Evolutionary conservation across 92 coral and sea anemone genomes (phyloP), one percentile per base, ranked within the genome.

Genomic region (Epizoanthus scotinus): DNA sequence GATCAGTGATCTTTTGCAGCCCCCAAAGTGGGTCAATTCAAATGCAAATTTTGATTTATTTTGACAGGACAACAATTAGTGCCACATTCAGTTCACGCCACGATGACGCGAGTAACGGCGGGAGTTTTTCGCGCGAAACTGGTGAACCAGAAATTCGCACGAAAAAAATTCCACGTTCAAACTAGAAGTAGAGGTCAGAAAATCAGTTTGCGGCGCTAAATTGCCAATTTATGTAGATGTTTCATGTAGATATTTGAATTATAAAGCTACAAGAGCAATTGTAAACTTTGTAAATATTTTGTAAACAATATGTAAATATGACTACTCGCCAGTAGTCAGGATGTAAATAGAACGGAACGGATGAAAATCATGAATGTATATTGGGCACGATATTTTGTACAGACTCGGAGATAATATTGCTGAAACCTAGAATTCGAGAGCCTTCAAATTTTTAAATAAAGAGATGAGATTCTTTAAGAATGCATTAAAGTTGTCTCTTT

Each of bases 51-150:
- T 36, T 38, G 57, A 60, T 28, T 49, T 38, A 36, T 59, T 38
- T 58, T 59, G 56, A 63, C 81, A 59, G 81, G 57, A 54, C n/a
- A 75, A 53, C 66, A 61, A 40, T 65, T 31, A 50, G 17, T 28
- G 55, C 20, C 20, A 26, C 47, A 20, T 25, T 3, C 65, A 18
- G 58, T 13, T 59, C 69, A 75, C 67, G 81, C 81, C 68, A 75
- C 12, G 21, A 17, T 50, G 4, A 27, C 40, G 44, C 64, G 21
- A 13, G 79, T 28, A 73, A 36, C 66, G 36, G 81, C 81, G 69
- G 68, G 55, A 31, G 66, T n/a, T 75, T 74, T 75, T 75, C 68
- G 81, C 81, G 81, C 81, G 81, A 75, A 75, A 59, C 57, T 75
- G 56, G 17, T 64, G 47, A 28, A 64, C 47, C 65, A 27, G 50